Evolutionary conservation across 2,113 vertebrate species (phyloP), one percentile per base, ranked within the genome.

Genomic region (Larimichthys polyactis): DNA sequence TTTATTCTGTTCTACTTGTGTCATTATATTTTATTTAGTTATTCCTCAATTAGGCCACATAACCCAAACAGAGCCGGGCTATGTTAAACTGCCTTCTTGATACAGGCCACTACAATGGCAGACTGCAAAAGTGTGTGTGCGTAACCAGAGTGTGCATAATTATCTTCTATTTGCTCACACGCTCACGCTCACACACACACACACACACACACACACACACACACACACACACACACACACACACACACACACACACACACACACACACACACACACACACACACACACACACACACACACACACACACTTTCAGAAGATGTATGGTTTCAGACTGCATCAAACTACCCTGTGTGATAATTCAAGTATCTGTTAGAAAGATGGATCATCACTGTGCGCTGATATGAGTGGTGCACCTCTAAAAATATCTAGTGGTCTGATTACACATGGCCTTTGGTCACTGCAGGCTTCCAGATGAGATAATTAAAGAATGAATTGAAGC

Each of bases 341-440:
- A 57, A 77, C 46, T 57, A 32, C 36, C 36, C 36, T 55, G 48
- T 43, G 57, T 19, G 46, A 15, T 10, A 65, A 22, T 29, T 64
- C 9, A 67, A 54, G n/a, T 40, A n/a, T 71, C 11, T 4, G 24
- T n/a, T 1, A 0, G 32, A 43, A 48, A 48, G 69, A 62, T 7
- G 64, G 22, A 54, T 16, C 11, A 12, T 22, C 19, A 10, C 36
- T 48, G 54, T 64, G 19, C 17, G 11, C 15, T 49, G 43, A 58
- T 17, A 64, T 3, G 1, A 46, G 32, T 11, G 22, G 51, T 70
- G 58, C 68, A 58, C 44, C 48, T 79, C 69, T 84, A 79, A 83
- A 91, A 66, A 87, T 74, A 82, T 27, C 54, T 16, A 3, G 11
- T 19, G 80, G 29, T 72, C 58, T 59, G 40, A 27, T 69, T 83